These are phyloP conservation scores for Prietella phreatophila DNA, from an alignment of 2,113 vertebrate species.

Conservation along the genomic window DNA sequence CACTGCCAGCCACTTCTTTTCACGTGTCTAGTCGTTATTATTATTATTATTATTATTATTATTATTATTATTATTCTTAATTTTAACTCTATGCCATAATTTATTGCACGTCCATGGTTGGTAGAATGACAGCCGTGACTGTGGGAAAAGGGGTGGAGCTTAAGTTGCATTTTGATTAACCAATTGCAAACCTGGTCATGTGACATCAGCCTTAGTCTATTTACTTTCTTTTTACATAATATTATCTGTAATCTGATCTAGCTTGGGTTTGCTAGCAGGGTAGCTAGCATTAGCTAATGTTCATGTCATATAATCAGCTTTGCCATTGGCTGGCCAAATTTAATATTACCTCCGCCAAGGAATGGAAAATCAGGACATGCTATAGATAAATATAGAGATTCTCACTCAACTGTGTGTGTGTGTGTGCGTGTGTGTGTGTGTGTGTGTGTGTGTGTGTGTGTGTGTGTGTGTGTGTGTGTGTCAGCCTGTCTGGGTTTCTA, in stretches of 20 bases:
- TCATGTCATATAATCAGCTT: background rate
- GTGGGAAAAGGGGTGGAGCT: background rate
- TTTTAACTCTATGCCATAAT: no score
- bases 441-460: conserved; percentile 9
- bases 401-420: conserved; percentile 13
- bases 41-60: no score
- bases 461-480: background rate
- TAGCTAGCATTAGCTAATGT: background rate
- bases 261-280: background rate
- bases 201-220: background rate
- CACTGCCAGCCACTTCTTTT: background rate
- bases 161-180: background rate
- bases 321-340: no score
- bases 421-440: conserved; percentile 23
- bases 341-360: background rate
- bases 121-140: background rate
- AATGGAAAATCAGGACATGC: background rate
- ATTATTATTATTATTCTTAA: background rate
- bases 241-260: background rate
- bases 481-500: conserved; percentile 27
- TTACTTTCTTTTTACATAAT: background rate
- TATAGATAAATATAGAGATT: conserved; percentile 9
- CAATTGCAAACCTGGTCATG: background rate
- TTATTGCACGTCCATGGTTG: background rate
- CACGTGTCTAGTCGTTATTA: background rate